These are phyloP conservation scores for Grus americana DNA, from an alignment of 2,113 vertebrate genomes.

Conservation along the genomic window DNA sequence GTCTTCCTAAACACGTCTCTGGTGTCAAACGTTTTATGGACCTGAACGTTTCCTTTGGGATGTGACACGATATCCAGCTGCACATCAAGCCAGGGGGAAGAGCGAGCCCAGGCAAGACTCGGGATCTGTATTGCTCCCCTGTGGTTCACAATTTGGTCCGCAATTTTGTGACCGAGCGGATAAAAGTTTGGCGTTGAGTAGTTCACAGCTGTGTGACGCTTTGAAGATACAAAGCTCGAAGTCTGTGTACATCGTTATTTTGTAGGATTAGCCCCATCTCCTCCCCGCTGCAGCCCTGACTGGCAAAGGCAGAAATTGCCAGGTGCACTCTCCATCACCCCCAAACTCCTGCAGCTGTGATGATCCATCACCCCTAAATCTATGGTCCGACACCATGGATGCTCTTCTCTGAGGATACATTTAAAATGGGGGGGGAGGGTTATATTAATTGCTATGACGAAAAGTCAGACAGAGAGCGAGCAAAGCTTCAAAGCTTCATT, in stretches of 20 bases:
- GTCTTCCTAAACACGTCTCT: not conserved
- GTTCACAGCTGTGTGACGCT: not conserved
- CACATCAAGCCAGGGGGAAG: not conserved
- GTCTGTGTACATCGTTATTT: fast-evolving
- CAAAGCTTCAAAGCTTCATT: not conserved
- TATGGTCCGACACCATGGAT: fast-evolving
- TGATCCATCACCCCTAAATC: not conserved
- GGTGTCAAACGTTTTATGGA: not conserved
- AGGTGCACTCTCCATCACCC: not conserved
- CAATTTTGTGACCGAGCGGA: fast-evolving
- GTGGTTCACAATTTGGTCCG: not conserved
- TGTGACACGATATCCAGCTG: not conserved
- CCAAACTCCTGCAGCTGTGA: fast-evolving
- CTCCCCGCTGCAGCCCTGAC: not conserved
- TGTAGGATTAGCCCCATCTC: not conserved
- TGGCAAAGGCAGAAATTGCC: not conserved
- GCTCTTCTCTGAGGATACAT: not conserved
- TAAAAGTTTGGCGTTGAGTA: not conserved
- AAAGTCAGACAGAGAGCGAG: not conserved
- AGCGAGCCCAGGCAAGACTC: not conserved
- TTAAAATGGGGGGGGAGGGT: not conserved
- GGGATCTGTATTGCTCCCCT: not conserved
- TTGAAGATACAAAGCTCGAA: fast-evolving
- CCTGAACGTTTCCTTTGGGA: not conserved
- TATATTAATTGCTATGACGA: not conserved